Conservation (phyloP, 2,888 invertebrate species). For the Unio delphinus region DNA sequence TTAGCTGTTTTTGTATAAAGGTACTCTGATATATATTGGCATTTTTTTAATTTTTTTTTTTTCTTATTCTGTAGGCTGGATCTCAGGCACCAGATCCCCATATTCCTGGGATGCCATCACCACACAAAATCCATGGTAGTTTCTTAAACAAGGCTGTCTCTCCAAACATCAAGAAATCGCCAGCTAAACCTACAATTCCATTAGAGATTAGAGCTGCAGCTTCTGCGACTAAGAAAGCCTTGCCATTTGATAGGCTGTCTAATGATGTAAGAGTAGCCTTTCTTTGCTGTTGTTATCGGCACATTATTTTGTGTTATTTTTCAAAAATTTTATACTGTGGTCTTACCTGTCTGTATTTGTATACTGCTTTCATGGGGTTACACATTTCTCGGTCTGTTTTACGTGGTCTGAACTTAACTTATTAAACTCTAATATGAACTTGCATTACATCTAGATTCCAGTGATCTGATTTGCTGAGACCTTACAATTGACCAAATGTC, state of each 20-base stretch:
- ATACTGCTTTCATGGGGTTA: too few relatives aligned
- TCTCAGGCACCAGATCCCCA: conserved; percentile 58
- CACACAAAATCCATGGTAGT: conserved; percentile 62
- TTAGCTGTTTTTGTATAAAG: too few relatives aligned
- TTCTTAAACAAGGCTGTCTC: conserved; percentile 61
- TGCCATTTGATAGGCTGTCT: conserved; percentile 30
- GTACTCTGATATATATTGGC: too few relatives aligned
- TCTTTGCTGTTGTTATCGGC: not conserved
- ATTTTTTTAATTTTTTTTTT: too few relatives aligned
- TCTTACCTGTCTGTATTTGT: too few relatives aligned
- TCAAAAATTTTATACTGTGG: too few relatives aligned
- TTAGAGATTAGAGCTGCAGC: conserved; percentile 11
- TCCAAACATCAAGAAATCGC: conserved; percentile 43
- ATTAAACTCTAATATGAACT: too few relatives aligned
- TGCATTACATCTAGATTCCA: too few relatives aligned
- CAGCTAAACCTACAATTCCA: conserved; percentile 25
- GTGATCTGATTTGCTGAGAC: too few relatives aligned
- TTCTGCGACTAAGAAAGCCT: conserved; percentile 39
- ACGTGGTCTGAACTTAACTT: too few relatives aligned
- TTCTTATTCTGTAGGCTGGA: conserved; percentile 29
- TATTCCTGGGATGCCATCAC: conserved; percentile 61
- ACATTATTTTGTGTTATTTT: not conserved
- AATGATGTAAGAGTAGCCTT: conserved; percentile 36
- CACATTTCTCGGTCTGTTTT: too few relatives aligned
- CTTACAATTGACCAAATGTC: too few relatives aligned